Base-by-base conservation (phyloP, 2,797 vertebrate genomes). In the Smutsia temminckii region DNA sequence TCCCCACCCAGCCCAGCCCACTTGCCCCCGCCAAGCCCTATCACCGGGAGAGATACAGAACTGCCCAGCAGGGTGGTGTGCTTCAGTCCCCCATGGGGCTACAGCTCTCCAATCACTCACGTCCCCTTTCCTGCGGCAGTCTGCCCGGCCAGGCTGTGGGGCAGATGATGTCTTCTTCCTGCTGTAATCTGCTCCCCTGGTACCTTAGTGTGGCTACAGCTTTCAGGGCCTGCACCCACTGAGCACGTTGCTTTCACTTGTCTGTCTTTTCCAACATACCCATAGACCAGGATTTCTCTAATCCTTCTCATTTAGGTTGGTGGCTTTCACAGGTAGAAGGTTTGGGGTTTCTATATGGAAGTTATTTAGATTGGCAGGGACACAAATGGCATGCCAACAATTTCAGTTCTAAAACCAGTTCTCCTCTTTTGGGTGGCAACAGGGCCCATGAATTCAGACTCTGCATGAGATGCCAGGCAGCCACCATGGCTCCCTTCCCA, bases 281-380 rank as follows among this genome's bases (percentile, higher is more conserved):
- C 77, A 86, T 75, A 29, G 93, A 68, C 85, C 83, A 94, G 72
- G 78, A 68, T 21, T 23, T 66, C 77, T 92, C 64, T 94, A 93
- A 86, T 92, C 92, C 59, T 95, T 96, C 84, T 89, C 57, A 23
- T 72, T 85, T 84, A 69, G 90, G 53, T 71, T 46, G 53, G 53
- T 84, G 89, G 71, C 87, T 93, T 84, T 97, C 84, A 77, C 0
- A 5, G 74, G 75, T 64, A 80, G 84, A 80, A 79, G 91, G 68
- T 95, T 92, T 84, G 61, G 71, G 37, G 40, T 96, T 96, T 95
- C 69, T 87, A 69, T 69, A 87, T 68, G 57, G 93, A 95, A 94
- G 64, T 14, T 84, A 34, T 93, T 94, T 96, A 79, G 69, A 7
- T 93, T 97, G 95, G 90, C 80, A 93, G 27, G 1, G 49, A 92